Base-by-base conservation (phyloP, 2,888 invertebrate species). In the Nebria brevicollis region DNA sequence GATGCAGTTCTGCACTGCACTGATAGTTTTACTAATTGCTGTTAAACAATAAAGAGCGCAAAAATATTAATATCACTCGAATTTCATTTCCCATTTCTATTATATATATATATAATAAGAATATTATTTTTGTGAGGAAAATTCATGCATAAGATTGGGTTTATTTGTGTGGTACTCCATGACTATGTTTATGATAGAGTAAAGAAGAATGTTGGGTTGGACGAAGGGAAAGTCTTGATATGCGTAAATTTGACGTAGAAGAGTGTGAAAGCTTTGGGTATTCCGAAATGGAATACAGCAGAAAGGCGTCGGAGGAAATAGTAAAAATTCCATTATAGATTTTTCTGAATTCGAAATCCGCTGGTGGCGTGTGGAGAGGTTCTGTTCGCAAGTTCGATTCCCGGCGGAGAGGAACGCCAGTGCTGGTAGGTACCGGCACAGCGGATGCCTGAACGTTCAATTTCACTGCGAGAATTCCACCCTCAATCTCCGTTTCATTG, bases 371-470 rank as follows among this genome's bases (percentile, higher is more conserved):
- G 66, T 78, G 41, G 54, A 7, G 65, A 65, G 73, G 54, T 54
- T 54, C 54, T 54, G 54, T 54, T 54, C n/a, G 74, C 68, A 42
- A 43, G 75, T 79, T 79, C 75, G 79, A 79, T 79, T 79, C 79
- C 79, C 79, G 74, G 74, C 54, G 79, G 79, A 75, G 54, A 54
- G 75, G 25, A 43, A 42, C 73, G 70, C 20, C 7, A 20, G 25
- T 68, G 15, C 15, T 68, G n/a, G 20, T 68, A 34, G 34, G 54
- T 5, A 65, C 64, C 64, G 42, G 64, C 77, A 20, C 65, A n/a
- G 73, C 74, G 80, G 75, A 80, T 80, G 80, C 75, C 80, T 80
- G 75, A 80, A 73, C 80, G 80, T 80, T 80, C 80, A 80, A 80
- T 80, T 80, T 72, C 80, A 80, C 75, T 74, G 75, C 80, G 75